Base-by-base conservation (phyloP, 2,888 invertebrate species). In the Digitonthophagus gazella region DNA sequence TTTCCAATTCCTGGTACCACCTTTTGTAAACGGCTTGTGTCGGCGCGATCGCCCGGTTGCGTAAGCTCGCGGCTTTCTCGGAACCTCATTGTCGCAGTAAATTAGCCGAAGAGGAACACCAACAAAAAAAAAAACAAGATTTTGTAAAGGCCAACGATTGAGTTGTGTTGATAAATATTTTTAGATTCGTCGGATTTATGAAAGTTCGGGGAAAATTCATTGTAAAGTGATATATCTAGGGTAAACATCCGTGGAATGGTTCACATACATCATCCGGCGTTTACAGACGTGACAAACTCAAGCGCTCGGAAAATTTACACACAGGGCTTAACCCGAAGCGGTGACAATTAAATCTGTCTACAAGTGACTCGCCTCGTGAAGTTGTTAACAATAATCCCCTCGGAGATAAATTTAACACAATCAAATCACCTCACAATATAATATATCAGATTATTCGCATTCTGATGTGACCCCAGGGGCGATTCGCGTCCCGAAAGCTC, bases 301-400 rank as follows among this genome's bases (percentile, higher is more conserved):
- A 44, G 28, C 28, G 28, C 8, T 44, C 28, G 28, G 28, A 44
- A 44, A 44, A 44, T 44, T 44, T 44, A 44, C 28, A 44, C 28
- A 44, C 28, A 11, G 28, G 28, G 28, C 11, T 44, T 44, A 44
- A 44, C 28, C 28, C 28, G 44, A 64, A 64, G 19, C 64, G 22
- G 19, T 64, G 16, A 44, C 65, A 65, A 65, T 65, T 65, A 65
- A 65, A 65, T 28, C 65, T 54, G 65, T 20, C 28, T 44, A 44
- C 28, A 44, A 44, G 28, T 44, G 28, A 44, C 28, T 44, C n/a
- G n/a, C n/a, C n/a, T n/a, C n/a, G n/a, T n/a, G n/a, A n/a, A n/a
- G n/a, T n/a, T 44, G 8, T 8, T 44, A 44, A 44, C 28, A 44
- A 44, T n/a, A n/a, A 44, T 44, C 28, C 28, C 28, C 28, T n/a